Conservation (phyloP, 1,140 invertebrate genomes). For the Saccostrea echinata region DNA sequence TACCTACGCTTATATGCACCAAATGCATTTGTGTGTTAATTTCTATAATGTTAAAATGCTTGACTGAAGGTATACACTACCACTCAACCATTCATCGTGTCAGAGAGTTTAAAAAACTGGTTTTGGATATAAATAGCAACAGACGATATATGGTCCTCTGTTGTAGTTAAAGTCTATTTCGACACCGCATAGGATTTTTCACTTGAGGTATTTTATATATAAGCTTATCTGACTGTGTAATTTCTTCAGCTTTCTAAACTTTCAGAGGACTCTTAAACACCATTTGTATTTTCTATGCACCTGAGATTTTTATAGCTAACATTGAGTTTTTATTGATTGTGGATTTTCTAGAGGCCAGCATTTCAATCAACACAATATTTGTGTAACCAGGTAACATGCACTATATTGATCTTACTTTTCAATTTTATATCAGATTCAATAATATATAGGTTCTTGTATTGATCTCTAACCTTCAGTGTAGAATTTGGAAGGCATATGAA, state of each 20-base stretch:
- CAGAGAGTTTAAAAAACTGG: conserved; percentile 25
- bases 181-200: neutral
- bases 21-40: too few relatives aligned
- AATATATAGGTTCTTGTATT: neutral
- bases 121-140: conserved; percentile 1
- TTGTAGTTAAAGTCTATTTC: neutral
- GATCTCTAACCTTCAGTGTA: neutral
- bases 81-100: conserved; percentile 15
- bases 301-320: neutral
- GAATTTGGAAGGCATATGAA: neutral
- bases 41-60: neutral
- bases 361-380: neutral
- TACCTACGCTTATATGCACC: too few relatives aligned
- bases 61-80: neutral
- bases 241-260: neutral
- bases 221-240: conserved; percentile 20
- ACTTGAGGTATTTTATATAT: conserved; percentile 11
- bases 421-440: neutral
- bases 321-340: conserved; percentile 5
- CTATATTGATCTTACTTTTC: neutral
- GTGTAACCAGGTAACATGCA: conserved; percentile 29
- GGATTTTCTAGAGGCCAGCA: neutral
- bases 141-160: neutral
- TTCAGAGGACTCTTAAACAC: neutral
- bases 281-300: neutral